Percentiles rank a stretch among this genome's conserved stretches.
Evolutionary conservation across 2,797 vertebrate species (phyloP).

Genomic region (Champsocephalus gunnari): DNA sequence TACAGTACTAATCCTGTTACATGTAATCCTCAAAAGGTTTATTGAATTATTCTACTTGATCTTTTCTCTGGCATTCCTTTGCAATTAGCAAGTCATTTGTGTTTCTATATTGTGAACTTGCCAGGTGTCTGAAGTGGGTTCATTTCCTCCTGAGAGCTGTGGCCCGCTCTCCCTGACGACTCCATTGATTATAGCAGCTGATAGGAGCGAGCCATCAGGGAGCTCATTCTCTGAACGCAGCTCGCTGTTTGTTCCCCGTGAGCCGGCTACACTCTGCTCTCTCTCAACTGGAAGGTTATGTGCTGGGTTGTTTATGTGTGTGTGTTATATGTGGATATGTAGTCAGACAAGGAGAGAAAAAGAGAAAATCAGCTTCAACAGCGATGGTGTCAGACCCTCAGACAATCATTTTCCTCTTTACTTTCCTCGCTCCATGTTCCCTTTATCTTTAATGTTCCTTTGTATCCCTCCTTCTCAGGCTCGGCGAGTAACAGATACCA

Average conservation of each 20-base stretch:
- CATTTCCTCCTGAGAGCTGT: constrained; percentile 64
- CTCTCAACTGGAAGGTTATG: constrained; percentile 41
- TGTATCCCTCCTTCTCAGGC: background rate
- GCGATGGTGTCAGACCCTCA: constrained; percentile 31
- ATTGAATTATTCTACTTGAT: constrained; percentile 48
- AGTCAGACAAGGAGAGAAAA: constrained; percentile 29
- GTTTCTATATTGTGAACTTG: constrained; percentile 58
- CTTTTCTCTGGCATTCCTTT: constrained; percentile 22
- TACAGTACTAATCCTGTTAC: too few species aligned
- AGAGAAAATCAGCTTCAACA: background rate
- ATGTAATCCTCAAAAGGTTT: constrained; percentile 18
- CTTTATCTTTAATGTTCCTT: background rate
- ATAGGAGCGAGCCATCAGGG: constrained; percentile 56
- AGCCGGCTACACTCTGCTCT: constrained; percentile 22
- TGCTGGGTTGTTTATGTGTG: constrained; percentile 6
- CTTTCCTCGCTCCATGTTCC: constrained; percentile 3
- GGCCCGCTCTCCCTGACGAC: constrained; percentile 41
- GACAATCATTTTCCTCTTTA: constrained; percentile 17
- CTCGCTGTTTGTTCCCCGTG: constrained; percentile 34
- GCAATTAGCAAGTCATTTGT: constrained; percentile 71
- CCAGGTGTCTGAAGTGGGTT: constrained; percentile 57
- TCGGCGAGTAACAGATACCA: too few species aligned
- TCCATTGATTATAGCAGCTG: constrained; percentile 68
- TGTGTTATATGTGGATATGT: constrained; percentile 17
- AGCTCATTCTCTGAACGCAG: constrained; percentile 46